Evolutionary conservation across 2,888 invertebrate genomes (phyloP).

Genomic region (Hipparchia sbordonii): DNA sequence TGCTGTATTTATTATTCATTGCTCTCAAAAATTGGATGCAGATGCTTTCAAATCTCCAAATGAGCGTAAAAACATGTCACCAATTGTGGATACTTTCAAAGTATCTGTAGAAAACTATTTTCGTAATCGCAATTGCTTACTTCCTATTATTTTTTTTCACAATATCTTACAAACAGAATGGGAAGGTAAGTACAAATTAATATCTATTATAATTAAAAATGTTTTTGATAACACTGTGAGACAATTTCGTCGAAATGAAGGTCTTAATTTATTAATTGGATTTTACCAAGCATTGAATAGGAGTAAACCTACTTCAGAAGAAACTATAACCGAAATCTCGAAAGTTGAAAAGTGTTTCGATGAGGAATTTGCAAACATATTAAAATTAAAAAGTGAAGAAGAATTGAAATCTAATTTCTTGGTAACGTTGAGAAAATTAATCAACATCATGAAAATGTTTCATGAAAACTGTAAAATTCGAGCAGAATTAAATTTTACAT

Average conservation of each 20-base stretch:
- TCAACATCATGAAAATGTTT: conserved; percentile 76
- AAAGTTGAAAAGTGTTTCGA: conserved; percentile 77
- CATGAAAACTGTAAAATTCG: conserved; percentile 67
- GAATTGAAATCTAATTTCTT: conserved; percentile 83
- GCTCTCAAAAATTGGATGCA: conserved; percentile 79
- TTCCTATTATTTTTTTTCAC: conserved; percentile 86
- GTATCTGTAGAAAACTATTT: conserved; percentile 84
- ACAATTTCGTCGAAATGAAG: conserved; percentile 86
- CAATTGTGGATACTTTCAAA: conserved; percentile 75
- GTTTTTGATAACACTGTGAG: conserved; percentile 84
- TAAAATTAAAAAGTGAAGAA: conserved; percentile 64
- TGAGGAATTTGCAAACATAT: conserved; percentile 60
- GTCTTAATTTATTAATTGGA: conserved; percentile 84
- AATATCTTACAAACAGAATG: conserved; percentile 85
- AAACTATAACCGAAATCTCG: conserved; percentile 57
- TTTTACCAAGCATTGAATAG: conserved; percentile 85
- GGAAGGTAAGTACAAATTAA: conserved; percentile 84
- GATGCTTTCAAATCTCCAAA: conserved; percentile 56
- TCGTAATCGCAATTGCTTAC: conserved; percentile 84
- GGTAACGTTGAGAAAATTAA: conserved; percentile 76
- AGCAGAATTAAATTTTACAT: conserved; percentile 60
- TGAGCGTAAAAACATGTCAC: conserved; percentile 56
- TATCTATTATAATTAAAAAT: conserved; percentile 82
- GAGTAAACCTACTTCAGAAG: conserved; percentile 62
- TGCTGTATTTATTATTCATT: conserved; percentile 85